Evolutionary conservation across 2,888 invertebrate genomes (phyloP), one percentile per base, ranked within the genome.

Genomic region (Pediacus dermestoides): DNA sequence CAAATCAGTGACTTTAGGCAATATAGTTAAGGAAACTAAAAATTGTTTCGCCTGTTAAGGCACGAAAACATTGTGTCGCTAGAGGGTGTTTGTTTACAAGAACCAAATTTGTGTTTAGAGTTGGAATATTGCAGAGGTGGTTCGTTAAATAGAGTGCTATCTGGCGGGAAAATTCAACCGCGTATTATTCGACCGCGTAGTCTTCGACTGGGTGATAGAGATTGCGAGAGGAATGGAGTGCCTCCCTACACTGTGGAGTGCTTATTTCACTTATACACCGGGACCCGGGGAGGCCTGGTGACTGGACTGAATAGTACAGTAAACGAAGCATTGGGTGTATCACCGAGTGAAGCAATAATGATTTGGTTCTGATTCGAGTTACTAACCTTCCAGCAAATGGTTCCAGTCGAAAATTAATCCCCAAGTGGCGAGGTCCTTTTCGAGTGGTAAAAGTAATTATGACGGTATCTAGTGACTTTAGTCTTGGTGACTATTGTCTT

Each of bases 211-310:
- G 96, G 96, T 97, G 11, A 88, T 93, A 63, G 96, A 97, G 72
- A 95, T 97, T 55, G 95, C 95, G 2, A 78, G 86, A 32, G 97
- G 96, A 43, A 96, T 97, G 93, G 82, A 90, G 55, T 97, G 97
- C 71, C 77, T n/a, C n/a, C n/a, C 77, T 97, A 52, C 97, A 97
- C 67, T 88, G 86, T 59, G 87, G 88, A 60, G 95, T 94, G 25
- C 94, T 92, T 14, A 88, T 94, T 68, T 88, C 92, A 42, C 83
- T 97, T 46, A 93, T 97, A 65, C 97, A 97, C 71, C 78, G 97
- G 58, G 97, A 97, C 77, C 81, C 97, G 65, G 97, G 97, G 73
- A 96, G 96, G 65, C 95, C 95, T 48, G 97, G 97, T 74, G 93
- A n/a, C n/a, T n/a, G n/a, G n/a, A n/a, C n/a, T n/a, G n/a, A n/a